Percentiles rank a stretch among this genome's conserved stretches.
Evolutionary conservation across 2,888 invertebrate species (phyloP).

Genomic region (Orthonychiurus folsomi): DNA sequence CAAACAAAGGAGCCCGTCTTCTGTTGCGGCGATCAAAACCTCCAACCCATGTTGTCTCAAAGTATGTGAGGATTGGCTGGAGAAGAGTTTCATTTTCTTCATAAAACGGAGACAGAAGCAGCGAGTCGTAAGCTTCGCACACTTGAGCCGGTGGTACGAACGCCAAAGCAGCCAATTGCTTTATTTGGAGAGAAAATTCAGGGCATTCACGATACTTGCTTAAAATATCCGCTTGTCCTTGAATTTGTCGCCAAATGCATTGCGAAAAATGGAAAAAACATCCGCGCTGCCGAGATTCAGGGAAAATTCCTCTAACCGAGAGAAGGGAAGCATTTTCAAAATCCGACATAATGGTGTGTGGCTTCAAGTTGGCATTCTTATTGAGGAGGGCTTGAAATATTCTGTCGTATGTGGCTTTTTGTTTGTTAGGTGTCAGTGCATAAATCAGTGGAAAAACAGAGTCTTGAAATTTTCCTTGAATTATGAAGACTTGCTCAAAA

Average conservation of each 20-base stretch:
- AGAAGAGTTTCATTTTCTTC: neutral
- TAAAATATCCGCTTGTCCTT: neutral
- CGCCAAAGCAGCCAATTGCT: neutral
- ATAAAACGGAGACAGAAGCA: neutral
- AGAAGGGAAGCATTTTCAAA: conserved; percentile 4
- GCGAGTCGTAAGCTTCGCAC: neutral
- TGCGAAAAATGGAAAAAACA: conserved; percentile 13
- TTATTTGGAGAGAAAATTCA: conserved; percentile 7
- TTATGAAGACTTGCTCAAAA: conserved; percentile 6
- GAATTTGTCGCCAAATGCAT: conserved; percentile 10
- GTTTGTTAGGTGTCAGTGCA: conserved; percentile 5
- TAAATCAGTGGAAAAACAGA: conserved; percentile 6
- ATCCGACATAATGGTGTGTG: conserved; percentile 2
- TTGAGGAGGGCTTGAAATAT: neutral
- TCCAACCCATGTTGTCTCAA: conserved; percentile 4
- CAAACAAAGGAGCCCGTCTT: neutral
- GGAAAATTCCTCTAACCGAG: neutral
- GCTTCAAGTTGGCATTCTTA: neutral
- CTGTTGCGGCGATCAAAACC: neutral
- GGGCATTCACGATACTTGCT: neutral
- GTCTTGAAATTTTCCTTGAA: neutral
- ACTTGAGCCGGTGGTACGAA: neutral
- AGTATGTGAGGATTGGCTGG: neutral
- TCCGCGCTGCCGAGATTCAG: neutral
- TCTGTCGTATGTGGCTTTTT: neutral